Base-by-base conservation (phyloP, 1,140 invertebrate species). In the Euura lappo region DNA sequence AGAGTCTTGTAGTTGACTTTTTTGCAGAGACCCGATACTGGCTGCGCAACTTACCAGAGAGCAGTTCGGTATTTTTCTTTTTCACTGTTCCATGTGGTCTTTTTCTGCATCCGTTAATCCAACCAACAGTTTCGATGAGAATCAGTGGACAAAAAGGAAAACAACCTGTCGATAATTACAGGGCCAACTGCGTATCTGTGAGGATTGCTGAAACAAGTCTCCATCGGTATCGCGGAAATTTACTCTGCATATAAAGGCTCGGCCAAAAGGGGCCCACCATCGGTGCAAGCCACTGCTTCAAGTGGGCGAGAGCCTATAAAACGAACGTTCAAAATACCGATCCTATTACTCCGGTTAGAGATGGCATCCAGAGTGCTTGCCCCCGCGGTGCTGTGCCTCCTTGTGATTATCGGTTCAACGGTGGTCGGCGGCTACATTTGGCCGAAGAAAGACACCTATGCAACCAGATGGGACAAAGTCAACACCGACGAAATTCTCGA, bases 401-500 rank as follows among this genome's bases (percentile, higher is more conserved):
- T 60, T 8, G 51, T 60, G 51, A 60, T 60, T n/a, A n/a, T 60
- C 51, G 51, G 8, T n/a, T 60, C 51, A n/a, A 60, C 51, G 10
- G 65, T 13, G 13, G 65, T 69, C 6, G 65, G 7, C 2, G 71
- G 74, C 68, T 77, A 78, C 70, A 65, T 72, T 5, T 76, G 75
- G 79, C 74, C 74, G 8, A 74, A 67, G 67, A 70, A 45, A 45
- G 68, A 79, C 28, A 77, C 74, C 6, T 84, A 84, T 64, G 79
- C 77, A 71, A 80, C 79, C 2, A 71, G 89, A 73, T 91, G 90
- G 77, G 89, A 91, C 77, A 89, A 90, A 79, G 82, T 91, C 74
- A 89, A 90, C 78, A 82, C 90, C 10, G 88, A 91, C 68, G 85
- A 86, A 45, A 84, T 90, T 68, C 85, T 91, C 76, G 85, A 85